These are phyloP conservation scores for Cinara cedri DNA, from an alignment of 2,888 invertebrate genomes.

Conservation along the genomic window DNA sequence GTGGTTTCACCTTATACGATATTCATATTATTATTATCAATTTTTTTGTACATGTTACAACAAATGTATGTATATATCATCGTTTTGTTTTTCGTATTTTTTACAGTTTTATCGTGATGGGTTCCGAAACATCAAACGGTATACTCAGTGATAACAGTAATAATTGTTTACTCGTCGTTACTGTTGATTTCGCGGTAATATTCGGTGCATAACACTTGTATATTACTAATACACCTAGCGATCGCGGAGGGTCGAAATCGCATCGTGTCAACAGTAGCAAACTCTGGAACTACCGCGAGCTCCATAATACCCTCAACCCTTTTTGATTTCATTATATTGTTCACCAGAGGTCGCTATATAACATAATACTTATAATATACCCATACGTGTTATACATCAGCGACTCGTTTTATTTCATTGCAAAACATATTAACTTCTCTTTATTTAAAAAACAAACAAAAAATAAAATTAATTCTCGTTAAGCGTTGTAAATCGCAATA, in stretches of 20 bases:
- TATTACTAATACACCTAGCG: constrained; percentile 28
- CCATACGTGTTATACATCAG: no score
- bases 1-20: no score
- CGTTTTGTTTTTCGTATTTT: no score
- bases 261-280: not conserved
- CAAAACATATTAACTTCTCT: not conserved
- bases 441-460: no score
- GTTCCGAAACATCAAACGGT: no score
- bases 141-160: no score
- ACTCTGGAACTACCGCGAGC: not conserved
- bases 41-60: no score
- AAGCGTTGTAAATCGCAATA: no score
- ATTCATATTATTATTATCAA: no score
- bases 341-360: constrained; percentile 21
- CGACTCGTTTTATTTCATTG: not conserved
- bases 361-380: not conserved
- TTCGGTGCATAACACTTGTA: constrained; percentile 4
- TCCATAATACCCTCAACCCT: constrained; percentile 2
- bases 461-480: no score
- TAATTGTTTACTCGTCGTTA: not conserved
- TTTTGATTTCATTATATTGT: not conserved
- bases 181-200: not conserved
- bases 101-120: no score
- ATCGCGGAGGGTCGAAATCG: not conserved
- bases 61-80: no score